Base-by-base conservation (phyloP, 1,140 invertebrate genomes). In the Apocrypta bakeri region DNA sequence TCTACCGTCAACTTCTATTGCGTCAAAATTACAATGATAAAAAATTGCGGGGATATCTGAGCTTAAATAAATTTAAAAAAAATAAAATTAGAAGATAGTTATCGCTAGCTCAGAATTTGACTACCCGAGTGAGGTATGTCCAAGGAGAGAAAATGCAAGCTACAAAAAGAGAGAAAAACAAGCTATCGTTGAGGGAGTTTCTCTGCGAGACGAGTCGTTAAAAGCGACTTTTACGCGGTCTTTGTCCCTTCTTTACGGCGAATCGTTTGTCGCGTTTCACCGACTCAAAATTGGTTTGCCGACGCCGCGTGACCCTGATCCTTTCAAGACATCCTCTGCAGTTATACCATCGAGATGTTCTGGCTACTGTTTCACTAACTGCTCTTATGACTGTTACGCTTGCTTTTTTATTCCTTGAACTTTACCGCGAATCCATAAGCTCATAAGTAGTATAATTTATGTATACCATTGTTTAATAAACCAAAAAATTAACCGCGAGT, bases 31-130 rank as follows among this genome's bases (percentile, higher is more conserved):
- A 6, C 1, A 1, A 14, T 29, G 63, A 27, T 11, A 66, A 66
- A 66, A 66, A 27, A 66, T 12, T 64, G 61, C 61, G 42, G 12
- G 12, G 14, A 25, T 27, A 25, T 14, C 37, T 37, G 64, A 25
- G 2, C 9, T 7, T 9, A 69, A 69, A 9, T 3, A 69, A 69
- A 69, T 17, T 64, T 21, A 25, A 71, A 71, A 71, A 33, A 27
- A 71, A 71, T 7, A 31, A 33, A n/a, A 56, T 56, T 56, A 56
- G 17, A n/a, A 71, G 69, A 71, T 71, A 71, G 69, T 29, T 71
- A 71, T 71, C 33, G 27, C 21, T 9, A n/a, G 25, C 64, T 68
- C 27, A 21, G 27, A 68, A 68, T 68, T 68, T 68, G 27, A 24
- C 25, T 66, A 24, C 14, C 1, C 42, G 40, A 12, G 8, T 48